These are phyloP conservation scores for Drosophila murphyi DNA, from an alignment of 1,140 invertebrate species.

Conservation along the genomic window DNA sequence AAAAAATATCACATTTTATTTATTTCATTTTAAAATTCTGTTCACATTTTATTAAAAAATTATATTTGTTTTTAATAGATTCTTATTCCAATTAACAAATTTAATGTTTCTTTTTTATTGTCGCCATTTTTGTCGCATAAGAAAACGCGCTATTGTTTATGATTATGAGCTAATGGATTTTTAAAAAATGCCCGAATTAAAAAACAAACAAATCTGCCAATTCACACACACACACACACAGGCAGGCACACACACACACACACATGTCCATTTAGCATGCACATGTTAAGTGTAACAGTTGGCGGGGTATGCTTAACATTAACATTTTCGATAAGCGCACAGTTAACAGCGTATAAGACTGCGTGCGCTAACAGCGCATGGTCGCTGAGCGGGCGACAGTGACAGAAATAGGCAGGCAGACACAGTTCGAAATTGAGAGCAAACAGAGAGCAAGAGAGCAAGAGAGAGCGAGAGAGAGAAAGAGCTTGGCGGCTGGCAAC, in stretches of 20 bases:
- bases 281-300: conserved; percentile 2
- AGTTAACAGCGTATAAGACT: conserved; percentile 68
- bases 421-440: conserved; percentile 53
- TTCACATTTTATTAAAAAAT: not conserved
- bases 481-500: conserved; percentile 39
- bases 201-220: conserved; percentile 3
- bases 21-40: no score
- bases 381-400: conserved; percentile 34
- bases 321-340: conserved; percentile 51
- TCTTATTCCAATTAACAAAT: not conserved
- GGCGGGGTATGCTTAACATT: conserved; percentile 18
- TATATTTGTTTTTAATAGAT: not conserved
- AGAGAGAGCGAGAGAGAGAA: conserved; percentile 46
- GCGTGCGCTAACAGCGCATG: conserved; percentile 40
- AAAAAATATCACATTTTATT: no score
- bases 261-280: conserved; percentile 6
- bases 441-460: conserved; percentile 7
- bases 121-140: conserved; percentile 43
- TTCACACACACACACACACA: not conserved
- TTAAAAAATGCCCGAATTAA: conserved; percentile 45
- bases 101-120: conserved; percentile 6
- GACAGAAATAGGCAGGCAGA: conserved; percentile 47
- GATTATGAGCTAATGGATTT: conserved; percentile 65
- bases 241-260: not conserved
- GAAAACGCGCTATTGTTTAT: conserved; percentile 49